Conservation (phyloP, 2,888 invertebrate species). For the Clunio marinus region DNA sequence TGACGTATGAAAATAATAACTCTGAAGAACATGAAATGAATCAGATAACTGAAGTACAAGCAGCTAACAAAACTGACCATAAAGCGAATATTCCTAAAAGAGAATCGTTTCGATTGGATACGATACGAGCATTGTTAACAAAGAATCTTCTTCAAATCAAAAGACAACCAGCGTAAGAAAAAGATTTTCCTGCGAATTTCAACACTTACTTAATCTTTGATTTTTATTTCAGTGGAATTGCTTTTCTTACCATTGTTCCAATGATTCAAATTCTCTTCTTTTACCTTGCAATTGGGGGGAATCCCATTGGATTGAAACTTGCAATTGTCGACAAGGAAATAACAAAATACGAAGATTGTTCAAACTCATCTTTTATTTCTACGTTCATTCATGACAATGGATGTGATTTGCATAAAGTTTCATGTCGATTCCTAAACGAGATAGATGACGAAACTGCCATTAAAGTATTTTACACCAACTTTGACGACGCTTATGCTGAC, state of each 20-base stretch:
- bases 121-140: constrained; percentile 61
- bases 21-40: background rate
- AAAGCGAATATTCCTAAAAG: background rate
- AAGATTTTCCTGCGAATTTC: background rate
- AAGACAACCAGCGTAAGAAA: constrained; percentile 64
- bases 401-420: constrained; percentile 57
- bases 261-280: constrained; percentile 76
- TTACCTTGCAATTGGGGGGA: constrained; percentile 73
- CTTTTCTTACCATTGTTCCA: constrained; percentile 78
- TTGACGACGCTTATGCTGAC: constrained; percentile 54
- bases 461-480: constrained; percentile 54
- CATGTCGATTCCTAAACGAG: constrained; percentile 59
- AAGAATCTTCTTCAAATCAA: constrained; percentile 67
- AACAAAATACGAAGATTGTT: constrained; percentile 50
- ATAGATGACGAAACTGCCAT: constrained; percentile 57
- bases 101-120: constrained; percentile 47
- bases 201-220: background rate
- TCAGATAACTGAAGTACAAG: background rate
- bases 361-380: constrained; percentile 49
- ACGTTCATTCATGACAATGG: constrained; percentile 47
- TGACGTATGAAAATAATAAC: background rate
- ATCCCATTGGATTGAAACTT: constrained; percentile 66
- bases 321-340: constrained; percentile 79
- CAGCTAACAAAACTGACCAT: background rate
- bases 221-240: constrained; percentile 62